Conservation (phyloP, 2,797 vertebrate genomes). For the Bothrops alternatus region DNA sequence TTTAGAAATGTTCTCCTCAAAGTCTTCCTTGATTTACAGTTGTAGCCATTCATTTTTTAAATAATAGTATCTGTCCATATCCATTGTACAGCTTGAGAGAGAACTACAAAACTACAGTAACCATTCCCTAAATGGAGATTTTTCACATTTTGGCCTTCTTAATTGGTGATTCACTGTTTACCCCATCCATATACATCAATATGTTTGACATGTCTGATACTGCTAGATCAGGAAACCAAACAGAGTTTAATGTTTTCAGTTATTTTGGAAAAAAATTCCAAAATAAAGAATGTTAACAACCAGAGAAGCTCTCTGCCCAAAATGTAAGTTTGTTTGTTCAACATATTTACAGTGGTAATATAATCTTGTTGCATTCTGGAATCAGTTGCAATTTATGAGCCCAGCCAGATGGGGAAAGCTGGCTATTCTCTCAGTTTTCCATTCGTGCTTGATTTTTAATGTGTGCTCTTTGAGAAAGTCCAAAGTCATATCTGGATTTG, state of each 20-base stretch:
- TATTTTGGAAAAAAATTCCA: slow-evolving; percentile 35
- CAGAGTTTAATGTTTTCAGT: slow-evolving; percentile 36
- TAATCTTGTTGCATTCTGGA: neutral
- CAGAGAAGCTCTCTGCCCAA: slow-evolving; percentile 43
- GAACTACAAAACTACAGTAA: slow-evolving; percentile 24
- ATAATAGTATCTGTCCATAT: slow-evolving; percentile 10
- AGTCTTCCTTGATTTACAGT: slow-evolving; percentile 23
- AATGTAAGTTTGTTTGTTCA: neutral
- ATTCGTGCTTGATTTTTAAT: neutral
- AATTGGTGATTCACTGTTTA: neutral
- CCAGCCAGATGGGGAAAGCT: neutral
- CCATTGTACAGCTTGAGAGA: neutral
- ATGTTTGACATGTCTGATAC: neutral
- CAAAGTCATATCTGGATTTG: neutral
- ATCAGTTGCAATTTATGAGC: neutral
- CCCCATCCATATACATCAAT: neutral
- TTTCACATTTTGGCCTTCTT: slow-evolving; percentile 25
- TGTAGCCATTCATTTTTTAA: slow-evolving; percentile 42
- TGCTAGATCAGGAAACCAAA: slow-evolving; percentile 35
- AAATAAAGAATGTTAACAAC: slow-evolving; percentile 52
- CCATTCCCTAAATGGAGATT: neutral
- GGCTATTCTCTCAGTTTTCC: neutral
- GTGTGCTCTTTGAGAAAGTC: neutral
- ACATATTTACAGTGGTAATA: neutral
- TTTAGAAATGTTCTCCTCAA: neutral